Evolutionary conservation across 2,113 vertebrate genomes (phyloP).

Genomic region (Anolis sagrei): DNA sequence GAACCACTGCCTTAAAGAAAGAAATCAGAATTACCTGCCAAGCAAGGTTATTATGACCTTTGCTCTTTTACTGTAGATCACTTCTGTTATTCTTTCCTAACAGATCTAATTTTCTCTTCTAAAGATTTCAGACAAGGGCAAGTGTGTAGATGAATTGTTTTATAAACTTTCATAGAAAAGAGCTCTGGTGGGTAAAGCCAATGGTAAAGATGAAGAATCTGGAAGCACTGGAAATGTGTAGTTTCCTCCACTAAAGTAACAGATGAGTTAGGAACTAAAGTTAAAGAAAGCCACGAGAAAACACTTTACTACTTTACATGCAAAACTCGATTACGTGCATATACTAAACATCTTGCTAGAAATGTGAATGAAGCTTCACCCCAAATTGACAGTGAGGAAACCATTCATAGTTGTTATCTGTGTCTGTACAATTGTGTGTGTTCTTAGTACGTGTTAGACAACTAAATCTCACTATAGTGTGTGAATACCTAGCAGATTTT

Average conservation of each 20-base stretch:
- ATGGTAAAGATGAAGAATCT: neutral
- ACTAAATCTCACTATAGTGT: neutral
- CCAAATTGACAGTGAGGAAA: neutral
- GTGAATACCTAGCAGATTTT: neutral
- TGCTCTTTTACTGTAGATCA: neutral
- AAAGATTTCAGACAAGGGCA: neutral
- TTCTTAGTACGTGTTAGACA: too few relatives aligned
- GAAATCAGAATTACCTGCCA: slow-evolving; percentile 19
- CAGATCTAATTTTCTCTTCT: neutral
- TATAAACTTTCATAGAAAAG: slow-evolving; percentile 4
- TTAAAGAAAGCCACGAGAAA: neutral
- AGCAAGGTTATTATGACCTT: neutral
- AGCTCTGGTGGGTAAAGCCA: neutral
- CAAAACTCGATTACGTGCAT: neutral
- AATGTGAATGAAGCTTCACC: neutral
- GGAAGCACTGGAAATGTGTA: neutral
- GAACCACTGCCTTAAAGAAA: too few relatives aligned
- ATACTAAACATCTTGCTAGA: neutral
- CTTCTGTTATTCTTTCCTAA: neutral
- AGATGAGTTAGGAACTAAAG: neutral
- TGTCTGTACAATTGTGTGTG: neutral
- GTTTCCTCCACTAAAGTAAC: neutral
- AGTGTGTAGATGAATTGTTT: neutral
- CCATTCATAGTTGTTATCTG: neutral
- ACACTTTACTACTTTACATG: neutral